These are phyloP conservation scores for Lathamus discolor DNA, from an alignment of 2,113 vertebrate species.

Conservation along the genomic window DNA sequence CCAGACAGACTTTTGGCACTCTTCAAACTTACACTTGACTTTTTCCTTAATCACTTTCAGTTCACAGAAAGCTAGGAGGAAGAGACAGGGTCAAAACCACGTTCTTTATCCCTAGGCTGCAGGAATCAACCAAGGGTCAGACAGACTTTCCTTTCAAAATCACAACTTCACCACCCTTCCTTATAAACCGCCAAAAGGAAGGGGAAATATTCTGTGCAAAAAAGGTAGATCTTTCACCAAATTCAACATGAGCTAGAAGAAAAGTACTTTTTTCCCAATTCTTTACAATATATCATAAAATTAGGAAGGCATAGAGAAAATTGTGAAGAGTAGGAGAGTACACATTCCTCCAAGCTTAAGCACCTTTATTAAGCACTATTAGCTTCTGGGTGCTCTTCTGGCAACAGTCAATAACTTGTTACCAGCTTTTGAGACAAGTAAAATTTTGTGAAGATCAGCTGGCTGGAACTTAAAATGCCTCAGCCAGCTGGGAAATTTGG, in stretches of 20 bases:
- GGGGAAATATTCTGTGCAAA: background rate
- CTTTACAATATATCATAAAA: background rate
- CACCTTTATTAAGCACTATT: background rate
- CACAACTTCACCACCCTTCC: background rate
- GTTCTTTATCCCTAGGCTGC: background rate
- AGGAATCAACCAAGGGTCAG: background rate
- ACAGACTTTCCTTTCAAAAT: background rate
- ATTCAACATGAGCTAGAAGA: background rate
- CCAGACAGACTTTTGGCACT: background rate
- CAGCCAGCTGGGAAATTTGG: background rate
- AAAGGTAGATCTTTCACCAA: background rate
- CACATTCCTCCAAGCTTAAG: background rate
- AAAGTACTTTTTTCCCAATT: background rate
- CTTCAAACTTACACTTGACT: background rate
- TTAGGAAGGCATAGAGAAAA: background rate
- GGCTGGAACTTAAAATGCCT: background rate
- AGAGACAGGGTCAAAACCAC: background rate
- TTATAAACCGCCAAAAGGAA: background rate
- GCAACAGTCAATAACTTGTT: background rate
- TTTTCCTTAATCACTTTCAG: background rate
- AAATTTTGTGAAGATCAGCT: background rate
- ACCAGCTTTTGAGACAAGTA: background rate
- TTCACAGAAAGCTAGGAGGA: constrained; percentile 9
- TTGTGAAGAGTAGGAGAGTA: background rate
- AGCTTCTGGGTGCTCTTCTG: background rate